Evolutionary conservation across 2,888 invertebrate species (phyloP), one percentile per base, ranked within the genome.

Genomic region (Emmelina monodactyla): DNA sequence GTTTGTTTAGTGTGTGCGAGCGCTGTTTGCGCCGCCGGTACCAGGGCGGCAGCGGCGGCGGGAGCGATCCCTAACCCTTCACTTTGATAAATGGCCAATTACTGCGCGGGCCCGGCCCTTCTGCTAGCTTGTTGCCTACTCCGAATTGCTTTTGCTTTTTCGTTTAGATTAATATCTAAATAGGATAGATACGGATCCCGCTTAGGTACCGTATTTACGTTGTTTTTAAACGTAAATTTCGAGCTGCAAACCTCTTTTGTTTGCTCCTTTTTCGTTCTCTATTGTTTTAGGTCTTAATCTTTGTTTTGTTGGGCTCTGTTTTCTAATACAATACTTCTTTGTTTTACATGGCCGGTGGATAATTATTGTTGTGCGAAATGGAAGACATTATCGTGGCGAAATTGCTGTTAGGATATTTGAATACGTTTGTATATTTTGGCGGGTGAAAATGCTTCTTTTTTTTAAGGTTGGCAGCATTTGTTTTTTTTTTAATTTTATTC

Each of bases 31-130:
- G 48, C 47, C 44, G 45, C 51, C 47, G 43, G 62, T 50, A 67
- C 64, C 62, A 66, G 64, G 63, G 62, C 62, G 55, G 65, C 65
- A 63, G 68, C 58, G 53, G 51, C 62, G 56, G 56, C 61, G 56
- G 61, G 59, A 60, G 63, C 63, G 63, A 60, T 59, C 67, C 70
- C 76, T 76, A 76, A 79, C 80, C 81, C 81, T 79, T 80, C 73
- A 62, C 72, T 80, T 80, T 81, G 81, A 81, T 81, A 80, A 80
- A 81, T 80, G 81, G 81, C 80, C 81, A 81, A 81, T 81, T 81
- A 81, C 80, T 66, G 62, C 59, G 68, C 54, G 51, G 57, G 62
- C 68, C 70, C 70, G 70, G 69, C 76, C 76, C 76, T 72, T 70
- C 73, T 75, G 76, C 72, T 78, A 76, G 78, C 78, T 79, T 78